Evolutionary conservation across 2,797 vertebrate species (phyloP), one percentile per base, ranked within the genome.

Genomic region (Accipiter badius): DNA sequence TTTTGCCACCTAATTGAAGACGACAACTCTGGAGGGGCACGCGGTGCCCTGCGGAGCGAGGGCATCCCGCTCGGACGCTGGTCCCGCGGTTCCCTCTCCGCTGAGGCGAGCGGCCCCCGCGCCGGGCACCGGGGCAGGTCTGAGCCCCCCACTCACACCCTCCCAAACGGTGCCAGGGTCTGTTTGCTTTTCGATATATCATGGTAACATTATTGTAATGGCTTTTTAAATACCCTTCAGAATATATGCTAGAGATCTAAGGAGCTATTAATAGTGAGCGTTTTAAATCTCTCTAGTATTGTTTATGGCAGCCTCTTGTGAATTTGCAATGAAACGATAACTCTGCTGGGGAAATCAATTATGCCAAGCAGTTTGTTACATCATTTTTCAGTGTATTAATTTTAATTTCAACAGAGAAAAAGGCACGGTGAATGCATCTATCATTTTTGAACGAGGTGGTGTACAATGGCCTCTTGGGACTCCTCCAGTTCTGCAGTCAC

Each of bases 321-420:
- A 42, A 10, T 83, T 86, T n/a, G 54, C 82, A 49, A 21, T 1
- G 66, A 17, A 40, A 57, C 10, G 70, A 93, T 69, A 62, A 42
- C 82, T 96, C 90, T 87, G 80, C 80, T 61, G 93, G 83, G 90
- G 92, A 86, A 88, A 95, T 90, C 86, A 89, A 61, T 90, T 76
- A 78, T 15, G 46, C 77, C 80, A 7, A 87, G 69, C 72, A 63
- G 73, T 95, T 72, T 49, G 91, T 78, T 72, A 47, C 93, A 72
- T 57, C 90, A 65, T 69, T 95, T 90, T 63, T 93, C 92, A 93
- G 65, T 20, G 82, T 40, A 26, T 92, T 83, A 82, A 90, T 93
- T 94, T 46, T 69, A 72, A 81, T 80, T 86, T 61, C 54, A 65
- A 6, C 62, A 54, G 77, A 79, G 92, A 17, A 61, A 81, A 72